phyloP scores from a whole-genome alignment of 2,888 invertebrate genomes.

The Ametastegia equiseti region DNA sequence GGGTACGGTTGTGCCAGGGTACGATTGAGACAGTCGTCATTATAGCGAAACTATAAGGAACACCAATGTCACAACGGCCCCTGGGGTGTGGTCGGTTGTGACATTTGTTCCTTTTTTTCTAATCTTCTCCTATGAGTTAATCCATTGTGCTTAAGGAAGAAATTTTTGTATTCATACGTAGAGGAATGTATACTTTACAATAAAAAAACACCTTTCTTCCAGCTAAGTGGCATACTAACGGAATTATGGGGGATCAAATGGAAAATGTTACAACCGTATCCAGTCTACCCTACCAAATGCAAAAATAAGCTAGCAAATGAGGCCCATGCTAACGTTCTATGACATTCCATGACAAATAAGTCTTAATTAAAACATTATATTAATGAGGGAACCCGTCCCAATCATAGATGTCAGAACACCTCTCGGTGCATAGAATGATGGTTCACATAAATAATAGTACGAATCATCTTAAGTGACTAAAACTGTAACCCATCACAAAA shows the following conservation, averaged over 20 bases:
- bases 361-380: no score
- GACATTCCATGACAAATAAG: no score
- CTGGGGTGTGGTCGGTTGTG: slow-evolving; percentile 54
- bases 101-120: slow-evolving; percentile 46
- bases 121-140: slow-evolving; percentile 48
- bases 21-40: slow-evolving; percentile 37
- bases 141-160: slow-evolving; percentile 39
- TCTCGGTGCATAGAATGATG: no score
- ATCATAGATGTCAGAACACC: no score
- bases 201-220: slow-evolving; percentile 45
- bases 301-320: no score
- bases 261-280: slow-evolving; percentile 51
- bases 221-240: slow-evolving; percentile 43
- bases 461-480: no score
- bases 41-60: slow-evolving; percentile 28
- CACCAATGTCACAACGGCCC: slow-evolving; percentile 55
- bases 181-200: slow-evolving; percentile 34
- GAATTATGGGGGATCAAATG: slow-evolving; percentile 48
- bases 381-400: no score
- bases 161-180: slow-evolving; percentile 22
- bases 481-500: no score
- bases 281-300: slow-evolving; percentile 48
- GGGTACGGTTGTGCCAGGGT: slow-evolving; percentile 45
- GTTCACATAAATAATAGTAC: no score
- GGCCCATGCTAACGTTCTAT: no score